These are phyloP conservation scores for Calyptomena viridis DNA, from an alignment of 2,113 vertebrate genomes.

Conservation along the genomic window DNA sequence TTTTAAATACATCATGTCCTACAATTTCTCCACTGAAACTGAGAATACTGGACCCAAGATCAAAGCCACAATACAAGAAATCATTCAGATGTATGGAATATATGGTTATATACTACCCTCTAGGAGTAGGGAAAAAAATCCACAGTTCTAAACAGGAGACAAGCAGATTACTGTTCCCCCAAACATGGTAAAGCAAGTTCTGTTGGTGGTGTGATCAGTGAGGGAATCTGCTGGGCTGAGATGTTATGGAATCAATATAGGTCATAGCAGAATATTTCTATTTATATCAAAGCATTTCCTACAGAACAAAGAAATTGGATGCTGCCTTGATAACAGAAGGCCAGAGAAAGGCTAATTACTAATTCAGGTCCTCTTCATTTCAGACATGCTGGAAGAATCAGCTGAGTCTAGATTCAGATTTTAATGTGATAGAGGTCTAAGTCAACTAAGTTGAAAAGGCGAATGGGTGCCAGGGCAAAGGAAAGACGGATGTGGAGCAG, in stretches of 20 bases:
- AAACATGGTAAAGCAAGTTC: neutral
- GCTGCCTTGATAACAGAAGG: neutral
- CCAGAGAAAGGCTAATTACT: neutral
- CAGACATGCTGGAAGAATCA: neutral
- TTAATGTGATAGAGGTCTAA: neutral
- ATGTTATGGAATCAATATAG: neutral
- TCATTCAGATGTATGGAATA: neutral
- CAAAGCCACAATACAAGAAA: neutral
- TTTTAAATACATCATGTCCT: neutral
- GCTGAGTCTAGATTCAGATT: neutral
- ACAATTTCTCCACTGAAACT: neutral
- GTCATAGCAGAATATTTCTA: neutral
- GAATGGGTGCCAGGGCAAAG: neutral
- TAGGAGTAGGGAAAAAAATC: neutral
- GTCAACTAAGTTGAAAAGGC: neutral
- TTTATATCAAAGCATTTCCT: neutral
- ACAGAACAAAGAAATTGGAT: neutral
- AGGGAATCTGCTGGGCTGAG: neutral
- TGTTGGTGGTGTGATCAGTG: neutral
- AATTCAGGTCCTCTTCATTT: neutral
- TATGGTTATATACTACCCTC: neutral
- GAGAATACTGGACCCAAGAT: neutral
- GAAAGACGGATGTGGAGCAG: neutral
- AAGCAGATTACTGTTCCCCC: neutral
- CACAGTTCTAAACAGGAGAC: neutral